phyloP scores from a whole-genome alignment of 1,140 invertebrate genomes.

The Tribolium madens region DNA sequence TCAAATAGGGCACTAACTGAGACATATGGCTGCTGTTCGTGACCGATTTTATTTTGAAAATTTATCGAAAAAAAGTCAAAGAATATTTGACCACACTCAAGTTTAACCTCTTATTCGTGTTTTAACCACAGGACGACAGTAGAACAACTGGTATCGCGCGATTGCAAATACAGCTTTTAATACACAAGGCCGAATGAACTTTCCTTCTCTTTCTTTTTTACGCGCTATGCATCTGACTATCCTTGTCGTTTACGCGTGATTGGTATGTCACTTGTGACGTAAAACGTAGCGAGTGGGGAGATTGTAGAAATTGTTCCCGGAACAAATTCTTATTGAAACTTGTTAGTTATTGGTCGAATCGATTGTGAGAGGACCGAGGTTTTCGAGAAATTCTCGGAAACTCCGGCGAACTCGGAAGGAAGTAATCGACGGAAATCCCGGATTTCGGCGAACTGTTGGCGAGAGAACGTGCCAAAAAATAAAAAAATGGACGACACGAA shows the following conservation, averaged over 20 bases:
- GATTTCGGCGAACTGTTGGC: not conserved
- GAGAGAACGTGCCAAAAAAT: not conserved
- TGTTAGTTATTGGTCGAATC: constrained; percentile 15
- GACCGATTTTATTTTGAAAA: not conserved
- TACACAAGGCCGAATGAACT: constrained; percentile 40
- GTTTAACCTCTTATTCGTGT: constrained; percentile 39
- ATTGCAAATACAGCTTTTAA: constrained; percentile 50
- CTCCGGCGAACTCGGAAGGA: constrained; percentile 34
- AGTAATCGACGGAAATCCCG: constrained; percentile 14
- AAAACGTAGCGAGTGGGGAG: constrained; percentile 8
- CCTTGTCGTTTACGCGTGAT: constrained; percentile 23
- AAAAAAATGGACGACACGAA: not conserved
- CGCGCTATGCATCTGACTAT: not conserved
- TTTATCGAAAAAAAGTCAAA: constrained; percentile 42
- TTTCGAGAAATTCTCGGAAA: constrained; percentile 41
- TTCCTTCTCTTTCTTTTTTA: constrained; percentile 14
- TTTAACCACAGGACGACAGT: constrained; percentile 28
- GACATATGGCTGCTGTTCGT: constrained; percentile 59
- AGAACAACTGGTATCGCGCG: constrained; percentile 47
- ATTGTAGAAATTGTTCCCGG: constrained; percentile 47
- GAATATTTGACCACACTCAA: constrained; percentile 47
- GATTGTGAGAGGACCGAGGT: constrained; percentile 1
- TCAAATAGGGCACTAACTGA: constrained; percentile 63
- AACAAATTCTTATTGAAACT: constrained; percentile 50
- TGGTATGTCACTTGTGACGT: constrained; percentile 48